Evolutionary conservation across 2,113 vertebrate species (phyloP).

Genomic region (Lamprologus lemairii): DNA sequence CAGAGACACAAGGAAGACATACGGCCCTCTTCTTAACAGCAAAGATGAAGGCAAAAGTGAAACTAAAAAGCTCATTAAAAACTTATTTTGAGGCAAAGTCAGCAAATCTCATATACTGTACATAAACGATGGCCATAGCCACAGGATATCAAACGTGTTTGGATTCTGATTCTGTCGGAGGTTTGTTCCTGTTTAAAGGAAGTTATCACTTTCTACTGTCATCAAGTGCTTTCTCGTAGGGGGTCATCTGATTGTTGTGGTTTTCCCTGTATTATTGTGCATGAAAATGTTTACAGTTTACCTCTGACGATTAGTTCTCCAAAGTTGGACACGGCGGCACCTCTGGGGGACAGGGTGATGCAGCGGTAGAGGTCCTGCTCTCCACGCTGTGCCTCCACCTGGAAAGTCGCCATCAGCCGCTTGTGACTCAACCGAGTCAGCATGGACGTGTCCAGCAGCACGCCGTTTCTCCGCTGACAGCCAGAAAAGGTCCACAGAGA

Average conservation of each 20-base stretch:
- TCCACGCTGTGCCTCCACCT: slow-evolving; percentile 72
- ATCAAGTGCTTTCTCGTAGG: not conserved
- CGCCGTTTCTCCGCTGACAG: slow-evolving; percentile 80
- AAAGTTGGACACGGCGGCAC: slow-evolving; percentile 89
- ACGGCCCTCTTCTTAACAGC: not conserved
- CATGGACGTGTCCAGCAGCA: slow-evolving; percentile 61
- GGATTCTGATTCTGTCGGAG: not conserved
- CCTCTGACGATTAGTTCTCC: slow-evolving; percentile 93
- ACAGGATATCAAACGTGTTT: not conserved
- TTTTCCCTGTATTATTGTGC: not conserved
- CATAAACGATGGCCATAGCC: not conserved
- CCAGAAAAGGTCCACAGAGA: not conserved
- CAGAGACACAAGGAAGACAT: not conserved
- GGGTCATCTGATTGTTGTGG: not conserved
- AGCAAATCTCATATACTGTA: not conserved
- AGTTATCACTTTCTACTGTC: not conserved
- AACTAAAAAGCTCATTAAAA: not conserved
- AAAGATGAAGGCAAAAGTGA: not conserved
- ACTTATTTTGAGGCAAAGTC: not conserved
- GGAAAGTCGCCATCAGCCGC: slow-evolving; percentile 85
- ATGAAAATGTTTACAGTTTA: slow-evolving; percentile 27
- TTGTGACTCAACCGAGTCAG: slow-evolving; percentile 84
- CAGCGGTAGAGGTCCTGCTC: slow-evolving; percentile 93
- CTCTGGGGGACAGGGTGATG: slow-evolving; percentile 79
- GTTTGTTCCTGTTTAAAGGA: not conserved